Evolutionary conservation across 2,888 invertebrate genomes (phyloP).

Genomic region (Cephus spinipes): DNA sequence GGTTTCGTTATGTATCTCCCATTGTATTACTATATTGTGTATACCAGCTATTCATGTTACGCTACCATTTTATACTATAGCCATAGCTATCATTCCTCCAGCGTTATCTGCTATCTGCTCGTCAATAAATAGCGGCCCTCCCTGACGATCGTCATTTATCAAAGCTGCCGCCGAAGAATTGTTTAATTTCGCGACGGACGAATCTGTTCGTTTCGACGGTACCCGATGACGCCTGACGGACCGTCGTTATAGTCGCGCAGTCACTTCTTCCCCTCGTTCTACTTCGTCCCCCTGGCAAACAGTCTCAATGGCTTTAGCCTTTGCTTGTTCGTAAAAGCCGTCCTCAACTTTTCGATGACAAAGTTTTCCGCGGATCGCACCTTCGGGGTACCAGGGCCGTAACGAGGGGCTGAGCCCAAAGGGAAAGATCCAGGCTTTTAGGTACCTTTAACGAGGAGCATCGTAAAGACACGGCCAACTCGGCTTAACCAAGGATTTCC

Average conservation of each 20-base stretch:
- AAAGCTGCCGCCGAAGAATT: constrained; percentile 16
- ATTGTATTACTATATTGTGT: not conserved
- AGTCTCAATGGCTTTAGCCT: not conserved
- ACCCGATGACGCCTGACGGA: not conserved
- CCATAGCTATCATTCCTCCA: constrained; percentile 26
- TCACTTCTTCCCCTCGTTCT: not conserved
- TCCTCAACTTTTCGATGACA: not conserved
- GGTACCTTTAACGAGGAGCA: not conserved
- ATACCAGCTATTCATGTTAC: not conserved
- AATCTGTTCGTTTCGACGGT: not conserved
- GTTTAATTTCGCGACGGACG: constrained; percentile 19
- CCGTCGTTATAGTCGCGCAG: not conserved
- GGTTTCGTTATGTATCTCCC: not conserved
- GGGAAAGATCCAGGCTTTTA: not conserved
- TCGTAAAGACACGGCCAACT: not conserved
- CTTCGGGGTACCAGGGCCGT: not conserved
- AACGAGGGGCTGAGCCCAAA: not conserved
- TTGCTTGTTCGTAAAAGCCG: not conserved
- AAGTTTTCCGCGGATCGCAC: not conserved
- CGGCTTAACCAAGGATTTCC: not conserved
- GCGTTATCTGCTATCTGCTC: constrained; percentile 50
- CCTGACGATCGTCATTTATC: constrained; percentile 23
- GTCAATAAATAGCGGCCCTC: constrained; percentile 45
- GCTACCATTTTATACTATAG: not conserved
- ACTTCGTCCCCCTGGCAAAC: not conserved